Evolutionary conservation across 30 jellyfish, hydroid and myxozoan species (phyloP), one percentile per base, ranked within the genome.

Genomic region (Rhopilema esculentum): DNA sequence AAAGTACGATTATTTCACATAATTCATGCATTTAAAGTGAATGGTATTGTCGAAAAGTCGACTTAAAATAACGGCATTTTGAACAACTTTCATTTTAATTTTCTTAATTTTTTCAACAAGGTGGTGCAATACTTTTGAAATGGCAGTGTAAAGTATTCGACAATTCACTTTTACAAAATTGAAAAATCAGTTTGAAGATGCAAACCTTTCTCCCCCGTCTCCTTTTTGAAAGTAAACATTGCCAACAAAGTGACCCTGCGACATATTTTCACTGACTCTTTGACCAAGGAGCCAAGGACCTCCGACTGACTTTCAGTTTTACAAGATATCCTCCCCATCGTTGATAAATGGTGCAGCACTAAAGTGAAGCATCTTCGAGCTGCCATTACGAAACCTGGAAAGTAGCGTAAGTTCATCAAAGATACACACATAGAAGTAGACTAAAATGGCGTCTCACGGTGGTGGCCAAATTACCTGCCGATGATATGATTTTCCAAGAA

Each of bases 321-420:
- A 1, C 20, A 32, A 20, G 49, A 16, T 21, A 49, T 8, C 51
- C 64, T 71, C 15, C 23, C 69, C 27, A 27, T 12, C 16, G 71
- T 19, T 1, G 69, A n/a, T 16, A 85, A 19, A 23, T 70, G 48
- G n/a, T 74, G 88, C 27, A 85, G 17, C 19, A 85, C 16, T 8
- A 23, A 2, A 16, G 22, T 15, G 31, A 85, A 73, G 51, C 93
- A 85, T 63, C 93, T 73, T 26, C 67, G 67, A 8, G 88, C 75
- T 24, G 93, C 93, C 93, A 85, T 27, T 32, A 78, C 66, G 26
- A 66, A 74, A 51, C 93, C 93, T 85, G 53, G 0, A 49, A 27
- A 2, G n/a, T n/a, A 75, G 66, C 20, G 50, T 21, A 48, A 49
- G 29, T 4, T n/a, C n/a, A n/a, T n/a, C n/a, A n/a, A n/a, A n/a